These are phyloP conservation scores for Pemphigus obesinymphae DNA, from an alignment of 1,140 invertebrate genomes.

Conservation along the genomic window DNA sequence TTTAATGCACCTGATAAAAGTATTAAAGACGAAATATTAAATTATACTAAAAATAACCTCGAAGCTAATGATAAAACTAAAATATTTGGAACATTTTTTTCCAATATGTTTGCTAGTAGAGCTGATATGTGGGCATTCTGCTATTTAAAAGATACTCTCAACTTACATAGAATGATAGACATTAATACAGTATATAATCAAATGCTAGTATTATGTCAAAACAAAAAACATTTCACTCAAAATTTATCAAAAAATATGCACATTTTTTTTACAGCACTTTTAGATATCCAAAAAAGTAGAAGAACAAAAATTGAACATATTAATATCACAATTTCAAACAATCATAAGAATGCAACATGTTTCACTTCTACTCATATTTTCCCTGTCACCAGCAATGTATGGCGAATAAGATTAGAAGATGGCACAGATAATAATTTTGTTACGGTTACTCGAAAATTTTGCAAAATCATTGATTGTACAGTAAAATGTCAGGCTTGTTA, in stretches of 20 bases:
- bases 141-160: slow-evolving; percentile 20
- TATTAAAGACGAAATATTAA: slow-evolving; percentile 25
- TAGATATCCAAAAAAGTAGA: slow-evolving; percentile 29
- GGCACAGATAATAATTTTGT: slow-evolving; percentile 12
- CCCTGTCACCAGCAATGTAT: not conserved
- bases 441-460: slow-evolving; percentile 23
- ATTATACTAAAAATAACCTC: not conserved
- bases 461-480: slow-evolving; percentile 14
- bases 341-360: slow-evolving; percentile 23
- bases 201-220: slow-evolving; percentile 24
- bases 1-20: slow-evolving; percentile 6
- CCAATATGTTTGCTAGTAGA: slow-evolving; percentile 29
- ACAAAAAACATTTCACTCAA: slow-evolving; percentile 29
- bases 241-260: slow-evolving; percentile 38
- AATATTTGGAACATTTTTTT: slow-evolving; percentile 24
- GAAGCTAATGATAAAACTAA: not conserved
- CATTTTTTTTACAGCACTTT: slow-evolving; percentile 27
- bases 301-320: slow-evolving; percentile 24
- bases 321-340: slow-evolving; percentile 10
- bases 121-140: slow-evolving; percentile 32
- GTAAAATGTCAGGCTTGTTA: slow-evolving; percentile 22
- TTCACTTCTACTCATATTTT: slow-evolving; percentile 27
- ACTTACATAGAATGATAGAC: slow-evolving; percentile 10
- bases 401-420: slow-evolving; percentile 23
- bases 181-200: slow-evolving; percentile 26